Evolutionary conservation across 2,888 invertebrate species (phyloP), one percentile per base, ranked within the genome.

Genomic region (Phyto melanocephala): DNA sequence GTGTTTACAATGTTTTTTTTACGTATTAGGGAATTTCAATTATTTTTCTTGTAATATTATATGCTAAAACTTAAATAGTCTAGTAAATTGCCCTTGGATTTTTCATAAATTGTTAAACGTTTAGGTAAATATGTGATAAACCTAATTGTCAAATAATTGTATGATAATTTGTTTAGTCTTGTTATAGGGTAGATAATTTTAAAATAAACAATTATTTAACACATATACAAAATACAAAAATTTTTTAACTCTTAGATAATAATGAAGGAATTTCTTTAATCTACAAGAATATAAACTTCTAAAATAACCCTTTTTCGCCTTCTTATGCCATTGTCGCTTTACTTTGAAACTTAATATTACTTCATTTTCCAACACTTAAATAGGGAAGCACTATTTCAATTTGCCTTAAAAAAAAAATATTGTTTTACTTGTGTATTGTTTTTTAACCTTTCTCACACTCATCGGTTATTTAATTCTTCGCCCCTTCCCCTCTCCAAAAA

Each of bases 391-490:
- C 37, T 28, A 50, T 52, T 28, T 17, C 17, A 54, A 58, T 56
- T 47, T 45, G 33, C n/a, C 52, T 40, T 7, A 28, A 13, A 47
- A 54, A 60, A 11, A 40, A 20, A 7, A 33, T 75, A 75, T 75
- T 65, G 65, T 68, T 70, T 77, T 70, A 54, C 28, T 5, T 70
- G 70, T 62, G 33, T 60, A 68, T 24, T 24, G n/a, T 45, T 37
- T 54, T 24, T 45, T 62, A 77, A 81, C 72, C 71, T 81, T 72
- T 81, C 77, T 50, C 81, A 77, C 81, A 77, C 67, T 72, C 47
- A 63, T 72, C 56, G 28, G 3, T 28, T 5, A 62, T 17, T 4
- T 1, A 8, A 47, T 42, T 13, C n/a, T 4, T 6, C 6, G 3
- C 6, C 13, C 2, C 8, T 17, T 20, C 37, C 37, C 11, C 47